Percentiles rank a stretch among this genome's conserved stretches.
These are phyloP conservation scores for Listronotus oregonensis DNA, from an alignment of 1,140 invertebrate genomes.

Conservation along the genomic window DNA sequence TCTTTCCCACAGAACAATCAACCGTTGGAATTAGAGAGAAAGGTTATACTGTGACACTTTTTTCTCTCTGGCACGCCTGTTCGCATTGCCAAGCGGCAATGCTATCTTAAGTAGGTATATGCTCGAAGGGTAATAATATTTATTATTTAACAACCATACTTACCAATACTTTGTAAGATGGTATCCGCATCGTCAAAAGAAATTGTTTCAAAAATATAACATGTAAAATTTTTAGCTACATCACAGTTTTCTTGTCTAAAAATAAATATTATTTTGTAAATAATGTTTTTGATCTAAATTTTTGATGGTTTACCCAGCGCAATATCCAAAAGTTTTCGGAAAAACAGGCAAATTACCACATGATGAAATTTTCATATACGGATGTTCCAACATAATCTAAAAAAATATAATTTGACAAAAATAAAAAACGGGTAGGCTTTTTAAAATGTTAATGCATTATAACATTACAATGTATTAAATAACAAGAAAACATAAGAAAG, in stretches of 20 bases:
- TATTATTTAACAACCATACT: background rate
- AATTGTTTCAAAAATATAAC: slow-evolving; percentile 62
- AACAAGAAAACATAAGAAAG: too few species aligned
- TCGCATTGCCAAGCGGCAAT: too few species aligned
- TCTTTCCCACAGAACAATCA: too few species aligned
- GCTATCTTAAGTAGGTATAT: too few species aligned
- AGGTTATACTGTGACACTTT: too few species aligned
- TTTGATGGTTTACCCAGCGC: slow-evolving; percentile 60
- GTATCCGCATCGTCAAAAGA: slow-evolving; percentile 58
- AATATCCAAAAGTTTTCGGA: slow-evolving; percentile 66
- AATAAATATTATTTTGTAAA: slow-evolving; percentile 12
- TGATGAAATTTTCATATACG: slow-evolving; percentile 69
- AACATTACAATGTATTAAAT: too few species aligned
- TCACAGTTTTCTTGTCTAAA: slow-evolving; percentile 64
- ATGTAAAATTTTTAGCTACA: slow-evolving; percentile 61
- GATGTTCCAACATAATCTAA: slow-evolving; percentile 60
- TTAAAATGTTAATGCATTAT: too few species aligned
- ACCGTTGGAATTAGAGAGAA: too few species aligned
- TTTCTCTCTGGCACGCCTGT: too few species aligned
- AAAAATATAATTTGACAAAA: too few species aligned
- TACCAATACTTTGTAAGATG: slow-evolving; percentile 55
- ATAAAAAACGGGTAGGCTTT: too few species aligned
- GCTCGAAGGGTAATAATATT: too few species aligned
- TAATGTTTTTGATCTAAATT: slow-evolving; percentile 2
- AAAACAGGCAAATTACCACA: slow-evolving; percentile 63